Evolutionary conservation across 1,140 invertebrate species (phyloP).

Genomic region (Aricia agestis): DNA sequence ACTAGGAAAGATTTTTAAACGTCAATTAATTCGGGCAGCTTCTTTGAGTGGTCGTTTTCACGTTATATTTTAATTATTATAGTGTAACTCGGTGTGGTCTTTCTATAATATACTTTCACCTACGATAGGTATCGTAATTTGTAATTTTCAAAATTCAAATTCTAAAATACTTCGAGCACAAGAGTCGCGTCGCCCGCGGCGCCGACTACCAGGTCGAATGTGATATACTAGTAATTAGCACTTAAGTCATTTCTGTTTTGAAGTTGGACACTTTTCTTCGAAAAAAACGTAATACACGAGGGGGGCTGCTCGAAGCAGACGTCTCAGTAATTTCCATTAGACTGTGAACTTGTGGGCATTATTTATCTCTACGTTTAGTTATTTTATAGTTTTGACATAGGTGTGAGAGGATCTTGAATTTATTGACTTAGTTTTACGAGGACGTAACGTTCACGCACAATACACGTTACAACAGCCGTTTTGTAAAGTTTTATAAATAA

Average conservation of each 20-base stretch:
- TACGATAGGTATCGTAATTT: constrained; percentile 53
- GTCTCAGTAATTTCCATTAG: constrained; percentile 29
- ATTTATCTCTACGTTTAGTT: constrained; percentile 44
- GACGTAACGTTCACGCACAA: constrained; percentile 15
- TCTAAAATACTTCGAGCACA: constrained; percentile 60
- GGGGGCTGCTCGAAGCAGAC: constrained; percentile 10
- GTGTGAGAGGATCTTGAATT: constrained; percentile 29
- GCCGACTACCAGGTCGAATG: constrained; percentile 61
- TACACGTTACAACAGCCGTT: constrained; percentile 16
- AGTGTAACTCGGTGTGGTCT: constrained; percentile 71
- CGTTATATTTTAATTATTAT: constrained; percentile 58
- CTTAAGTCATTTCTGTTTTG: constrained; percentile 53
- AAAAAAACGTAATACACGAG: constrained; percentile 8
- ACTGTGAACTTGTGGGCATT: constrained; percentile 61
- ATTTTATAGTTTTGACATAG: constrained; percentile 35
- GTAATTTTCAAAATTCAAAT: constrained; percentile 56
- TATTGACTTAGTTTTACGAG: constrained; percentile 4
- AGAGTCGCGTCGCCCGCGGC: constrained; percentile 57
- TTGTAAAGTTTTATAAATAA: constrained; percentile 17
- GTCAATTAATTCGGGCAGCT: constrained; percentile 1
- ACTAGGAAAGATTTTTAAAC: neutral
- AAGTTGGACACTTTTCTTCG: constrained; percentile 26
- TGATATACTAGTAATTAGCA: constrained; percentile 69
- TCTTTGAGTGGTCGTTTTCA: constrained; percentile 56
- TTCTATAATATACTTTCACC: constrained; percentile 66